Evolutionary conservation across 2,113 vertebrate genomes (phyloP).

Genomic region (Vombatus ursinus): DNA sequence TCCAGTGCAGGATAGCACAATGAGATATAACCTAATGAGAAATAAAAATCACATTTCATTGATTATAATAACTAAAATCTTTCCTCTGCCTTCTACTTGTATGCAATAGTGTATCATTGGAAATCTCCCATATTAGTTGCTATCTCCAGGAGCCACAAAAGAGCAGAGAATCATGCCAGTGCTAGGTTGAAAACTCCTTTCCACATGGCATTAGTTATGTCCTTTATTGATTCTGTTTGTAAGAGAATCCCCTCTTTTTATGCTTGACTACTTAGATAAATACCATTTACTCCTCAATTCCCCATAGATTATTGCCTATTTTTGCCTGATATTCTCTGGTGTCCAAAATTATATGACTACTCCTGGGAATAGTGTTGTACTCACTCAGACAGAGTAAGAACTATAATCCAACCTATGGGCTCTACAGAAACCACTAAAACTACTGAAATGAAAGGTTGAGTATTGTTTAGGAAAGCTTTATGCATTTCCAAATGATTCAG

Average conservation of each 20-base stretch:
- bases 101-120: background rate
- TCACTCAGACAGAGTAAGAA: background rate
- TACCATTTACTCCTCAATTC: background rate
- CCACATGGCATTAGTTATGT: background rate
- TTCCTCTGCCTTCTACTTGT: background rate
- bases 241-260: background rate
- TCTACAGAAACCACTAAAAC: background rate
- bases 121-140: background rate
- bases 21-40: background rate
- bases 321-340: background rate
- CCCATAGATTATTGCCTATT: background rate
- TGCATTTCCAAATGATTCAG: background rate
- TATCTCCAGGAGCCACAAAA: background rate
- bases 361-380: background rate
- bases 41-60: background rate
- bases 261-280: background rate
- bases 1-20: background rate
- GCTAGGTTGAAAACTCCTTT: background rate
- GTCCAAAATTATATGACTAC: background rate
- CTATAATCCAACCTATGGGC: background rate
- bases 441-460: background rate
- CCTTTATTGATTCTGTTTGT: background rate
- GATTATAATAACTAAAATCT: background rate
- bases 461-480: background rate
- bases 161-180: background rate